Percentiles rank a stretch among this genome's conserved stretches.
phyloP scores from a whole-genome alignment of 2,888 invertebrate genomes.

The Tachina fera region DNA sequence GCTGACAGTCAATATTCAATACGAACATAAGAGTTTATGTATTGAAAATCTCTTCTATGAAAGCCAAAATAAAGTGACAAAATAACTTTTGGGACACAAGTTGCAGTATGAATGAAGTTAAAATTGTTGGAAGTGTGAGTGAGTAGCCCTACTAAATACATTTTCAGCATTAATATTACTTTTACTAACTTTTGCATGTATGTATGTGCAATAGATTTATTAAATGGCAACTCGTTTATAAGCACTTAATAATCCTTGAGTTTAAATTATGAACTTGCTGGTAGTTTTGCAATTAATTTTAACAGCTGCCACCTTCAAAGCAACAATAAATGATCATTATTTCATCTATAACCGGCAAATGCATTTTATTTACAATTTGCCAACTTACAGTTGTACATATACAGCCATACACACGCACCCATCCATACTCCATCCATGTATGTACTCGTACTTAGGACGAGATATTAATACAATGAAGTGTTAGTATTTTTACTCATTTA shows the following conservation, averaged over 20 bases:
- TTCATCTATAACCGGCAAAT: conserved; percentile 54
- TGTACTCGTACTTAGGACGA: too few relatives aligned
- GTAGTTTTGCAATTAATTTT: conserved; percentile 62
- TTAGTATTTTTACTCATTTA: too few relatives aligned
- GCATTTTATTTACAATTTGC: conserved; percentile 9
- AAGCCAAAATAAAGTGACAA: conserved; percentile 70
- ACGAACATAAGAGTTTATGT: neutral
- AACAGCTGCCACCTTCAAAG: conserved; percentile 57
- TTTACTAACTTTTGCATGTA: neutral
- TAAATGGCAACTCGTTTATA: neutral
- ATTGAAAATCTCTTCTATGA: neutral
- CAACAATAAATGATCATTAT: conserved; percentile 54
- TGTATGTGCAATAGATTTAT: neutral
- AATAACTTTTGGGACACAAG: conserved; percentile 70
- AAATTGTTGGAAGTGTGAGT: conserved; percentile 4
- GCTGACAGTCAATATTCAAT: conserved; percentile 59
- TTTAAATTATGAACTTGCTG: conserved; percentile 59
- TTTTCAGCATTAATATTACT: neutral
- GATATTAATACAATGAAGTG: too few relatives aligned
- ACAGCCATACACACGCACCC: neutral
- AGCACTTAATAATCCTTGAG: neutral
- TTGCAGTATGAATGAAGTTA: conserved; percentile 49
- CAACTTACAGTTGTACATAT: neutral
- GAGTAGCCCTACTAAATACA: conserved; percentile 18
- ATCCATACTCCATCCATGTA: neutral